Conservation (phyloP, 2,797 vertebrate genomes). For the Odontamblyopus rebecca region DNA sequence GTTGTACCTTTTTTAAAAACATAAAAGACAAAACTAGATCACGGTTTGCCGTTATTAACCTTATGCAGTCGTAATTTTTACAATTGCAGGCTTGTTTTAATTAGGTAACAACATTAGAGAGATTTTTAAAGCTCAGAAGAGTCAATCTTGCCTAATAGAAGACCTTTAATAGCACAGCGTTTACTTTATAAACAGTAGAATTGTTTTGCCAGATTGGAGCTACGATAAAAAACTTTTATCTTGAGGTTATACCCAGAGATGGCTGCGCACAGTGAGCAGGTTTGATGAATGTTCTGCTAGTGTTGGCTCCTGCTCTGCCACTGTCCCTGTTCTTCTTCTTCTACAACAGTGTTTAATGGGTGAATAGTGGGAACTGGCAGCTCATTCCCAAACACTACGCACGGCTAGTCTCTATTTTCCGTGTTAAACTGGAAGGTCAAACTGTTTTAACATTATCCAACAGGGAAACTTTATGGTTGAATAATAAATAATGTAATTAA, state of each 20-base stretch:
- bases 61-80: too few relatives aligned
- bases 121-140: too few relatives aligned
- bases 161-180: not conserved
- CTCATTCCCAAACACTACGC: not conserved
- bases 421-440: not conserved
- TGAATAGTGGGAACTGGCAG: constrained; percentile 25
- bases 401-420: not conserved
- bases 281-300: not conserved
- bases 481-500: not conserved
- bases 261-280: not conserved
- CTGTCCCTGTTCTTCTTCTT: constrained; percentile 26
- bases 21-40: too few relatives aligned
- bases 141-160: too few relatives aligned
- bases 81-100: too few relatives aligned
- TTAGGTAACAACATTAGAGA: too few relatives aligned
- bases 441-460: not conserved
- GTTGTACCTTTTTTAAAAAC: too few relatives aligned
- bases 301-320: constrained; percentile 11
- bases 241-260: not conserved
- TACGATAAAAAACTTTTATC: not conserved
- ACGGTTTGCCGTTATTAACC: too few relatives aligned
- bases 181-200: not conserved
- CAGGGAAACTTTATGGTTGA: not conserved
- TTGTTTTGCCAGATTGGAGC: not conserved
- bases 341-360: not conserved